A percentile compares a stretch with the other conserved stretches of the same genome.
phyloP scores from a whole-genome alignment of 2,888 invertebrate species.

The Temnothorax rugatulus region DNA sequence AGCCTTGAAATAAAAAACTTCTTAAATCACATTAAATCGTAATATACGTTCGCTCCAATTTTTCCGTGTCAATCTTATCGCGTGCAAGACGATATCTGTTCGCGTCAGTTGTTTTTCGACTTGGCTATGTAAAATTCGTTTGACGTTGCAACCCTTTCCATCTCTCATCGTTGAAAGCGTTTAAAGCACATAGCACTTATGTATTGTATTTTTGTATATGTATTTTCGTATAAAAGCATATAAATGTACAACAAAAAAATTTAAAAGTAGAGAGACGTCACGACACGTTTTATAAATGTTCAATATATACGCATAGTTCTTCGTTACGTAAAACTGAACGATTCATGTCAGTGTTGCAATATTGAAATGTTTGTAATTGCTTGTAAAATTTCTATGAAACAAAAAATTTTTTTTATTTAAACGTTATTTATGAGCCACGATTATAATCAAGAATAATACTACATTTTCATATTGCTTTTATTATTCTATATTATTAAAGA shows the following conservation, averaged over 20 bases:
- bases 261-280: not conserved
- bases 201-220: not conserved
- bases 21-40: not conserved
- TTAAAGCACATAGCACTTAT: conserved; percentile 19
- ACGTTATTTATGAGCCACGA: not conserved
- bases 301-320: not conserved
- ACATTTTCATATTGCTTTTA: not conserved
- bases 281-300: conserved; percentile 14
- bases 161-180: conserved; percentile 30
- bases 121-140: conserved; percentile 18
- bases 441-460: not conserved
- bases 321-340: not conserved
- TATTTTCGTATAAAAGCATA: not conserved
- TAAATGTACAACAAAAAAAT: conserved; percentile 10
- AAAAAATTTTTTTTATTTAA: not conserved
- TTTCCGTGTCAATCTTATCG: conserved; percentile 10
- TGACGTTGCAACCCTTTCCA: conserved; percentile 32
- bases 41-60: not conserved
- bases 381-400: not conserved
- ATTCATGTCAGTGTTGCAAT: not conserved
- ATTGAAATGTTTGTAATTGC: not conserved
- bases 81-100: conserved; percentile 1
- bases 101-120: conserved; percentile 26
- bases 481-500: not conserved
- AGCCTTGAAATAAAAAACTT: not conserved